phyloP scores from a whole-genome alignment of 2,888 invertebrate species.

The Acanthosepion pharaonis region DNA sequence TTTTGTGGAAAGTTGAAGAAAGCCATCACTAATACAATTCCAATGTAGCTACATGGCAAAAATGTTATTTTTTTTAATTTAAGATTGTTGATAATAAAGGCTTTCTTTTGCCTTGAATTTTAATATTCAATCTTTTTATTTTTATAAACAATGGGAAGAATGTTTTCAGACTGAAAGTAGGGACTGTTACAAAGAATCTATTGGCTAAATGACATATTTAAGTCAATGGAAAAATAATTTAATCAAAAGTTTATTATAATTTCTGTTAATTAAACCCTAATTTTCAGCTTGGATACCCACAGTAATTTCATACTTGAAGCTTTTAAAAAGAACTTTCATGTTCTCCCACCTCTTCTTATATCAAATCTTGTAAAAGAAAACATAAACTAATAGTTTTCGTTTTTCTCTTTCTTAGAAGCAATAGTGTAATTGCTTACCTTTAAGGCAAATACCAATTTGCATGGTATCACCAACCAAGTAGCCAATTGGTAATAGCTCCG shows the following conservation, averaged over 20 bases:
- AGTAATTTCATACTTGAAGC: background rate
- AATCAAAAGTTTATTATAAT: background rate
- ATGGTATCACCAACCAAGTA: constrained; percentile 84
- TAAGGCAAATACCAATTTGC: constrained; percentile 77
- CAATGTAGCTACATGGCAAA: no score
- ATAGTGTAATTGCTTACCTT: constrained; percentile 65
- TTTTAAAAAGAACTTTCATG: background rate
- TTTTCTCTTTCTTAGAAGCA: background rate
- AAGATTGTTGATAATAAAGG: no score
- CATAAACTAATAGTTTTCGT: no score
- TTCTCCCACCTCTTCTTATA: background rate
- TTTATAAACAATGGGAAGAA: background rate
- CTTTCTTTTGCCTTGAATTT: background rate
- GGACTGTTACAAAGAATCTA: background rate
- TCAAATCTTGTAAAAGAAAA: background rate
- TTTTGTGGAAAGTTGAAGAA: no score
- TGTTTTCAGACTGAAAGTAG: background rate
- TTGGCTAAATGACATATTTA: background rate
- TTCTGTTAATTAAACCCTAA: background rate
- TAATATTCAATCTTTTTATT: background rate
- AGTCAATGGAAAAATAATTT: background rate
- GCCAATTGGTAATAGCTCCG: constrained; percentile 93
- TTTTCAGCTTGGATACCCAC: background rate
- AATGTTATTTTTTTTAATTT: no score
- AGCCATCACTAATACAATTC: no score